phyloP scores from a whole-genome alignment of 2,888 invertebrate genomes.

The Eustalomyia histrio region DNA sequence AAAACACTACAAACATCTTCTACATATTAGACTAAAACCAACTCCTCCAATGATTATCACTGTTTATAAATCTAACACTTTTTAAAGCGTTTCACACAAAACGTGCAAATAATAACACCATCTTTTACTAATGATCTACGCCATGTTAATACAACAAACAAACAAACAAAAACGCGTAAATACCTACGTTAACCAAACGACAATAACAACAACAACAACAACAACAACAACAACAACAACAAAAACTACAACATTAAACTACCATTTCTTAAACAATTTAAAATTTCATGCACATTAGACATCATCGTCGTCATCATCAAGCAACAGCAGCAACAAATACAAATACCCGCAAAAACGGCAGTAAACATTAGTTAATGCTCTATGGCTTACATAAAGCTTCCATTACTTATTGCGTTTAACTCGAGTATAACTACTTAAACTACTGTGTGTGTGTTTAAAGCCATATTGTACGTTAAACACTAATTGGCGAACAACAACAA shows the following conservation, averaged over 20 bases:
- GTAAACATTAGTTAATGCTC: constrained; percentile 50
- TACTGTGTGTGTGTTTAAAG: constrained; percentile 68
- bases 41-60: constrained; percentile 51
- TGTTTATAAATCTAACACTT: constrained; percentile 58
- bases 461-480: constrained; percentile 56
- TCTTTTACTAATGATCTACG: constrained; percentile 76
- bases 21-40: not conserved
- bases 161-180: constrained; percentile 63
- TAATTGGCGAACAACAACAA: constrained; percentile 64
- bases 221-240: constrained; percentile 17
- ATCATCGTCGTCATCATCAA: constrained; percentile 43
- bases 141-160: constrained; percentile 62
- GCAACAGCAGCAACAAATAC: constrained; percentile 40
- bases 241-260: constrained; percentile 14
- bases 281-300: constrained; percentile 59
- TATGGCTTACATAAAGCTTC: constrained; percentile 36
- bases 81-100: constrained; percentile 73
- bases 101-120: constrained; percentile 79
- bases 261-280: constrained; percentile 48
- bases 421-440: constrained; percentile 70
- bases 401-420: constrained; percentile 53
- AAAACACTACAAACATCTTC: not conserved
- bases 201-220: constrained; percentile 13
- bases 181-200: constrained; percentile 18
- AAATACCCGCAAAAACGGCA: constrained; percentile 39